These are phyloP conservation scores for Indri indri DNA, from an alignment of 2,113 vertebrate genomes.

Conservation along the genomic window DNA sequence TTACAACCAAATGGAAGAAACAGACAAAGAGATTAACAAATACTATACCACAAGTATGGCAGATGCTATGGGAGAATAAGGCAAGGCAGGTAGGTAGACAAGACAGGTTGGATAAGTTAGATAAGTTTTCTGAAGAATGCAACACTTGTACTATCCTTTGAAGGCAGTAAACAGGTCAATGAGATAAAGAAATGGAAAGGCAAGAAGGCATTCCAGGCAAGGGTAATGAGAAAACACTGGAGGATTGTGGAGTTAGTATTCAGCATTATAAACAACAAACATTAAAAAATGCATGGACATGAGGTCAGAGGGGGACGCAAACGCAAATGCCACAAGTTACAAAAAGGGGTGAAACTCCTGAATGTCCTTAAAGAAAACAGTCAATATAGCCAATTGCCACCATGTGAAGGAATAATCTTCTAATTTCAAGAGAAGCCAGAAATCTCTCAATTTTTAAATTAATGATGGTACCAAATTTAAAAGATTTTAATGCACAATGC, in stretches of 20 bases:
- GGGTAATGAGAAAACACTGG: background rate
- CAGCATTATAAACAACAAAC: background rate
- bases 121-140: background rate
- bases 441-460: conserved; percentile 35
- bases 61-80: background rate
- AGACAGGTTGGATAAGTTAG: background rate
- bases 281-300: background rate
- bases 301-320: background rate
- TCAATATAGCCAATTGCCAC: background rate
- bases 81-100: fast-evolving
- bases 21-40: background rate
- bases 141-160: background rate
- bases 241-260: background rate
- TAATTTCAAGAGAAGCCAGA: background rate
- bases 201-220: background rate
- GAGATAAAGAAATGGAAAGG: background rate
- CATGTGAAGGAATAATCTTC: background rate
- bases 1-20: background rate
- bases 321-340: background rate
- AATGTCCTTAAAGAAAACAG: background rate
- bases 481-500: background rate
- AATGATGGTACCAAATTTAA: background rate
- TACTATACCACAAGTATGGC: background rate
- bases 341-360: background rate
- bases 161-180: background rate